Conservation (phyloP, 2,113 vertebrate genomes). For the Entelurus aequoreus region DNA sequence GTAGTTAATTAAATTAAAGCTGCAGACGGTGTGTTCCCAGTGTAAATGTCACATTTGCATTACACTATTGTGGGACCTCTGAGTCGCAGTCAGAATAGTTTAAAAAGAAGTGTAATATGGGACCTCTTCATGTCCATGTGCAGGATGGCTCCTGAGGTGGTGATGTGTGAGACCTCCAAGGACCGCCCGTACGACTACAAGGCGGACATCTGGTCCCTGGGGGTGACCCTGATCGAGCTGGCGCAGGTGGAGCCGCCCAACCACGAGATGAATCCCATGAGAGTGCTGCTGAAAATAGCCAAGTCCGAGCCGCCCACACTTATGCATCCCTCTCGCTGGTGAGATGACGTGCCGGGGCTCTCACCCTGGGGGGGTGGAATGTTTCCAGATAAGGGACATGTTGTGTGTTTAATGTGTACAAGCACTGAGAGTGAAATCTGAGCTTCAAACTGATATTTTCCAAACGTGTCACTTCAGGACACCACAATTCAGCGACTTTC, state of each 20-base stretch:
- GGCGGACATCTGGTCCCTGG: constrained; percentile 97
- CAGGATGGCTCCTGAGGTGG: constrained; percentile 99
- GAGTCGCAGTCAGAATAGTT: too few relatives aligned
- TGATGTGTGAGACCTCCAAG: constrained; percentile 98
- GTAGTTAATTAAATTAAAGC: too few relatives aligned
- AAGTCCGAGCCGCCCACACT: constrained; percentile 93
- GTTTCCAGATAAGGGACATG: constrained; percentile 25
- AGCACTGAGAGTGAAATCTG: not conserved
- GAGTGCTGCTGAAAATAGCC: constrained; percentile 96
- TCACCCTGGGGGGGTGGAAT: constrained; percentile 18
- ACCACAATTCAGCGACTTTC: constrained; percentile 90
- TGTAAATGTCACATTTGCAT: too few relatives aligned
- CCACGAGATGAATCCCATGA: constrained; percentile 97
- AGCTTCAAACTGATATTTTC: not conserved
- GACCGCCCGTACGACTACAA: constrained; percentile 97
- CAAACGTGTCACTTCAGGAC: constrained; percentile 75
- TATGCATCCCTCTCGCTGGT: constrained; percentile 93
- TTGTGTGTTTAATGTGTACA: constrained; percentile 20
- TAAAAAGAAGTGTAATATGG: too few relatives aligned
- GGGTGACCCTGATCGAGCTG: constrained; percentile 96
- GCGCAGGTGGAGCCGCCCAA: constrained; percentile 97
- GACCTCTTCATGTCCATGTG: constrained; percentile 3
- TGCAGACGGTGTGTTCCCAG: too few relatives aligned
- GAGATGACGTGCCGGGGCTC: constrained; percentile 37
- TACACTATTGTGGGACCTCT: too few relatives aligned